Base-by-base conservation (phyloP, 1,140 invertebrate genomes). In the Drosophila prosaltans region DNA sequence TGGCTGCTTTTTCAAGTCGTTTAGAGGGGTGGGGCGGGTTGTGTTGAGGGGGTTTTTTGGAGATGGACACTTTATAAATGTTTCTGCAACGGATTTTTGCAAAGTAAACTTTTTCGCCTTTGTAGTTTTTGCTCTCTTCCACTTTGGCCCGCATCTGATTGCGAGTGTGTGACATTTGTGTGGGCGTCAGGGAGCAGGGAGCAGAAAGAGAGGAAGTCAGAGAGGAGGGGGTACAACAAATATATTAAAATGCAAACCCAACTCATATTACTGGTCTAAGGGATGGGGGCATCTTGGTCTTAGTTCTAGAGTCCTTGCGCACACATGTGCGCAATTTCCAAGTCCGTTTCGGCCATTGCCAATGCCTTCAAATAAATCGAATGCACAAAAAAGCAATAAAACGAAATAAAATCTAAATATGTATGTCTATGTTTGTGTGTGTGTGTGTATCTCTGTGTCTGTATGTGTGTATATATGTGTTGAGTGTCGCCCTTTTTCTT, bases 201-300 rank as follows among this genome's bases (percentile, higher is more conserved):
- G 7, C 16, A 21, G 45, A 2, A 21, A 21, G 45, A 24, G n/a
- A 5, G n/a, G 3, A 3, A 2, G 41, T 4, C 3, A n/a, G 41
- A 21, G 26, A 3, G 28, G 26, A 3, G 51, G 28, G 26, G 55
- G 48, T 41, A 65, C 16, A 60, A 71, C 81, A 88, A 84, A 89
- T 84, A 89, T 89, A 89, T 89, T 89, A 89, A 89, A 89, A 89
- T 89, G 85, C 84, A 89, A 89, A 89, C 84, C 84, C 85, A 84
- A 89, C 84, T 89, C 84, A 89, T 89, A 89, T 89, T 81, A 89
- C 85, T 60, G 43, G 41, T 24, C 39, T 43, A 16, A 21, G 10
- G 36, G 59, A 5, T 43, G 26, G 41, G 57, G 8, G 16, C 32
- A 36, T 58, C 40, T 32, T 48, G 48, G 48, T 73, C 70, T 69